Percentiles rank a stretch among this genome's conserved stretches.
Evolutionary conservation across 2,797 vertebrate genomes (phyloP).

Genomic region (Syngnathus acus): DNA sequence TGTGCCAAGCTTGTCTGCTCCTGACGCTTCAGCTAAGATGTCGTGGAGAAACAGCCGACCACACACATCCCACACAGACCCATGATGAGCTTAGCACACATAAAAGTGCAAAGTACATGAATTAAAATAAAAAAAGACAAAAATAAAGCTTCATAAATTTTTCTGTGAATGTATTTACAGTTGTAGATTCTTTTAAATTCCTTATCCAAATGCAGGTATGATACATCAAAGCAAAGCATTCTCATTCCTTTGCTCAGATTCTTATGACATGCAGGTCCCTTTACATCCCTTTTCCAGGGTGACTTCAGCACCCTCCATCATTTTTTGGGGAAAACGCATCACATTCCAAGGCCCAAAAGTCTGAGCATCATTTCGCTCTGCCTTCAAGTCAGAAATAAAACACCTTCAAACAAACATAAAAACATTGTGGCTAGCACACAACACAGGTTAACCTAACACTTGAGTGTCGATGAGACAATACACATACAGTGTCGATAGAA

Average conservation of each 20-base stretch:
- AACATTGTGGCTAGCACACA: slow-evolving; percentile 55
- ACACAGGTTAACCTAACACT: slow-evolving; percentile 45
- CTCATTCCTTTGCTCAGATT: slow-evolving; percentile 61
- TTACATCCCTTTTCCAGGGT: slow-evolving; percentile 47
- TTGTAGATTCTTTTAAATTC: slow-evolving; percentile 39
- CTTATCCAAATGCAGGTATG: slow-evolving; percentile 66
- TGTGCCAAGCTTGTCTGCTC: slow-evolving; percentile 35
- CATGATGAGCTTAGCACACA: slow-evolving; percentile 54
- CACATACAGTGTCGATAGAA: slow-evolving; percentile 41
- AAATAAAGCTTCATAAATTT: slow-evolving; percentile 61
- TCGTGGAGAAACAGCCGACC: slow-evolving; percentile 47
- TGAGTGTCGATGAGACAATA: slow-evolving; percentile 50
- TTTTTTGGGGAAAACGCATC: slow-evolving; percentile 37
- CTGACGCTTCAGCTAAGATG: slow-evolving; percentile 20
- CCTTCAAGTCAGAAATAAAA: slow-evolving; percentile 16
- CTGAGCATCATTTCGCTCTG: slow-evolving; percentile 36
- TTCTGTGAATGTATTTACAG: slow-evolving; percentile 69
- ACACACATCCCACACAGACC: slow-evolving; percentile 47
- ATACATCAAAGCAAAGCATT: slow-evolving; percentile 76
- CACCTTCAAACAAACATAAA: slow-evolving; percentile 54
- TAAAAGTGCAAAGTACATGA: slow-evolving; percentile 67
- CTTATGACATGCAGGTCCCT: slow-evolving; percentile 68
- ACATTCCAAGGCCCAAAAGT: slow-evolving; percentile 52
- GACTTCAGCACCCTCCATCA: slow-evolving; percentile 26
- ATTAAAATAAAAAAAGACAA: slow-evolving; percentile 31